Base-by-base conservation (phyloP, 23 tunicate species). In the Phallusia fumigata region DNA sequence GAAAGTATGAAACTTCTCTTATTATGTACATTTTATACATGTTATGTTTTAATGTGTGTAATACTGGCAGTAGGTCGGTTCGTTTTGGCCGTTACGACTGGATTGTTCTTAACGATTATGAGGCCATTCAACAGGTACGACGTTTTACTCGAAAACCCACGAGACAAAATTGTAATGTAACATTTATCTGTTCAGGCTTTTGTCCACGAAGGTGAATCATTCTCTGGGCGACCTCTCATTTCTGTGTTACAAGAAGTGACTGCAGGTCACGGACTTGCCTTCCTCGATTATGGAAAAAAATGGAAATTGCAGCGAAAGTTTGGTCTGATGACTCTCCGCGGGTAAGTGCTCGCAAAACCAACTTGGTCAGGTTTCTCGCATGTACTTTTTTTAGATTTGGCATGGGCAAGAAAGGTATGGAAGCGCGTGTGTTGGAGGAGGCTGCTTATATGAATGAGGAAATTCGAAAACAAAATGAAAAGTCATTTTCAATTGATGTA, bases 281-380 rank as follows among this genome's bases (percentile, higher is more conserved):
- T 58, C 30, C 69, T 58, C 16, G 69, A 58, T 58, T 58, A 58
- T 13, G 69, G 69, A 58, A 58, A 58, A 58, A 58, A 58, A 24
- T 58, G 69, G 69, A 58, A 58, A 16, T 22, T 58, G 28, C 69
- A 58, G 16, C 8, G 69, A 13, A 58, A 58, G 69, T 58, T 58
- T 58, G 69, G 69, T 58, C 16, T 58, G 30, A 58, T 58, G 69
- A 58, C 69, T 22, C 30, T 58, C 5, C 28, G 69, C 28, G 69
- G 69, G 69, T 58, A 24, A 58, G 32, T 21, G 19, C n/a, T 51
- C 18, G 15, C 18, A 5, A 58, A 58, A 13, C 16, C 5, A 40
- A 40, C 69, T 58, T 21, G 26, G 28, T 58, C 58, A 24, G 8
- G 69, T 21, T 58, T 58, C 15, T 3, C 5, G 5, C 5, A 40